These are phyloP conservation scores for Ormia ochracea DNA, from an alignment of 2,888 invertebrate species.

Conservation along the genomic window DNA sequence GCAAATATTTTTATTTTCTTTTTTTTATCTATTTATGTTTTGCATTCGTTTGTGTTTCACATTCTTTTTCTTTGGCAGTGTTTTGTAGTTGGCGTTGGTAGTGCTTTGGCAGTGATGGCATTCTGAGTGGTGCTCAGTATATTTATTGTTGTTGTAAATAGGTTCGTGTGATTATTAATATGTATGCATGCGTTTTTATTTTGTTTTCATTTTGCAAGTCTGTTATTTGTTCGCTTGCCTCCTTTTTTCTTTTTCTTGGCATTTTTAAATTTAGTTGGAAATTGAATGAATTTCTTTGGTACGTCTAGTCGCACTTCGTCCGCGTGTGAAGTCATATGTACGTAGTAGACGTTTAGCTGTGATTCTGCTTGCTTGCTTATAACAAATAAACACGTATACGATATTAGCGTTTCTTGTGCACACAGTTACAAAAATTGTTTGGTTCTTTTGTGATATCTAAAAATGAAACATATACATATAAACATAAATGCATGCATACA, in stretches of 20 bases:
- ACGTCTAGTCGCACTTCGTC: slow-evolving; percentile 74
- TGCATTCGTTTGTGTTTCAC: slow-evolving; percentile 33
- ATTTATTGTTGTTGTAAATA: not conserved
- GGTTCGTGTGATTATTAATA: not conserved
- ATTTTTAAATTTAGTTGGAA: slow-evolving; percentile 66
- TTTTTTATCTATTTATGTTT: slow-evolving; percentile 64
- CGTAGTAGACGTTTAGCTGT: slow-evolving; percentile 30
- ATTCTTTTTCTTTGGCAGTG: not conserved
- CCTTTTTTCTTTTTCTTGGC: slow-evolving; percentile 55
- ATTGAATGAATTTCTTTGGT: slow-evolving; percentile 74
- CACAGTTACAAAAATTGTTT: too few relatives aligned
- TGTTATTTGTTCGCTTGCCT: slow-evolving; percentile 24
- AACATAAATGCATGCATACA: too few relatives aligned
- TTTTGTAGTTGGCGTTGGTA: slow-evolving; percentile 11
- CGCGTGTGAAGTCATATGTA: slow-evolving; percentile 66
- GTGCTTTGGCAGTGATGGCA: slow-evolving; percentile 30
- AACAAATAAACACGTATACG: too few relatives aligned
- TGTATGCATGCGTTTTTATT: slow-evolving; percentile 8
- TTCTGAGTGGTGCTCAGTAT: not conserved
- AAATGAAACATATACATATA: too few relatives aligned
- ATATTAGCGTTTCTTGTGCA: too few relatives aligned
- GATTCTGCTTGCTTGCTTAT: slow-evolving; percentile 29
- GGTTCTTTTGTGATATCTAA: too few relatives aligned
- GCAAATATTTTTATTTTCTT: slow-evolving; percentile 65
- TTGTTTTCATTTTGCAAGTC: slow-evolving; percentile 22